phyloP scores from a whole-genome alignment of 2,888 invertebrate genomes.

The Epistrophe grossulariae region DNA sequence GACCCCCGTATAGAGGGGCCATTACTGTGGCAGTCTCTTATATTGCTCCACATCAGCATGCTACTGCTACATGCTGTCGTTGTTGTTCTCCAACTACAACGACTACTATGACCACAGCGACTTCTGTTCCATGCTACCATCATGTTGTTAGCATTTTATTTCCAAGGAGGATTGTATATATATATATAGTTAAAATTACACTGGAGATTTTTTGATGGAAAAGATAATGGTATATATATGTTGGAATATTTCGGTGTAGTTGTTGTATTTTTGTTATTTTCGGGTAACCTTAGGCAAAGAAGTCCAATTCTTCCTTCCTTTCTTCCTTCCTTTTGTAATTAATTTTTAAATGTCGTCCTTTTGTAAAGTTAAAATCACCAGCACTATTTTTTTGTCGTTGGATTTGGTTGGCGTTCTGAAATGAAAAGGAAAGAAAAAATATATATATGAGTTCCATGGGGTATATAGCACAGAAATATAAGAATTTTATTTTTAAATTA shows the following conservation, averaged over 20 bases:
- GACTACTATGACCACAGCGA: constrained; percentile 62
- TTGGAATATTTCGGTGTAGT: neutral
- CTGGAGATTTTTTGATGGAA: constrained; percentile 39
- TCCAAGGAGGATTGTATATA: constrained; percentile 49
- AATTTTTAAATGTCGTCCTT: constrained; percentile 65
- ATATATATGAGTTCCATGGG: accelerated
- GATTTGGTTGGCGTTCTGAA: constrained; percentile 29
- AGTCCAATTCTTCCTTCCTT: neutral
- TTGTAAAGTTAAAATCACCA: constrained; percentile 29
- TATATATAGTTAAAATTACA: constrained; percentile 63
- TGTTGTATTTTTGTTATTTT: neutral
- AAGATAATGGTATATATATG: constrained; percentile 2
- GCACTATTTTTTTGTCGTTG: neutral
- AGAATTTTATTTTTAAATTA: no score
- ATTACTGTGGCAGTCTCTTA: constrained; percentile 55
- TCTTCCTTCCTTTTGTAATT: constrained; percentile 54
- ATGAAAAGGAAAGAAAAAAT: constrained; percentile 29
- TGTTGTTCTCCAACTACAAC: constrained; percentile 61
- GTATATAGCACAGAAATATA: neutral
- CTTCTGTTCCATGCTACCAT: constrained; percentile 76
- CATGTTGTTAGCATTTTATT: constrained; percentile 77
- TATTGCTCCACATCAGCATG: constrained; percentile 61
- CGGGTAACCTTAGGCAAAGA: constrained; percentile 15
- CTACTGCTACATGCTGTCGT: constrained; percentile 64
- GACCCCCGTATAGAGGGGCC: constrained; percentile 64